Evolutionary conservation across 1,140 invertebrate species (phyloP).

Genomic region (Cotesia typhae): DNA sequence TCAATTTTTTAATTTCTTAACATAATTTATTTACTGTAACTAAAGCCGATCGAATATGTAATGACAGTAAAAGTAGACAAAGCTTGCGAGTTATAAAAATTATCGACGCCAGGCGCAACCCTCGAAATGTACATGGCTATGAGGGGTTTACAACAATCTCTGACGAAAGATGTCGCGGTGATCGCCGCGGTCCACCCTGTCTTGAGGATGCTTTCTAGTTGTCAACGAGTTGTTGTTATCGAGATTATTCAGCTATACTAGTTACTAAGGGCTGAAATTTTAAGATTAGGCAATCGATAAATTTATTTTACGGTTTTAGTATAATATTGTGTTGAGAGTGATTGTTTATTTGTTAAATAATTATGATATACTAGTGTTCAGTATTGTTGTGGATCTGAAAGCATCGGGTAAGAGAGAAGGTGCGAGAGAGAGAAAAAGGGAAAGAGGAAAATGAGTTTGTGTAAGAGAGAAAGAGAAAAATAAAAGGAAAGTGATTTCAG

Average conservation of each 20-base stretch:
- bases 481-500: constrained; percentile 7
- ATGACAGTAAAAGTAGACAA: constrained; percentile 23
- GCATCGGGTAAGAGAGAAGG: constrained; percentile 2
- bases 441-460: constrained; percentile 24
- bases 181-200: constrained; percentile 54
- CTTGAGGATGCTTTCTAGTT: constrained; percentile 39
- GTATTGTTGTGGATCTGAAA: constrained; percentile 20
- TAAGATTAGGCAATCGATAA: constrained; percentile 12
- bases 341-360: neutral
- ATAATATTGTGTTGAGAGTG: neutral
- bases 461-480: constrained; percentile 9
- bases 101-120: constrained; percentile 50
- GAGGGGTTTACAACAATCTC: constrained; percentile 39
- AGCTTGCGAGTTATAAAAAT: constrained; percentile 30
- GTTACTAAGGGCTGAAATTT: neutral
- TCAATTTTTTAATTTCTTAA: neutral
- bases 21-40: no score
- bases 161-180: constrained; percentile 50
- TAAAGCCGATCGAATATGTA: neutral
- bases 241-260: constrained; percentile 15
- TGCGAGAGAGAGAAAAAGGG: constrained; percentile 13
- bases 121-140: constrained; percentile 44
- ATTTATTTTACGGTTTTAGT: neutral
- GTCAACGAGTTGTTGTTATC: constrained; percentile 38
- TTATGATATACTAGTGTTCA: neutral